Evolutionary conservation across 2,113 vertebrate species (phyloP), one percentile per base, ranked within the genome.

Genomic region (Lates calcarifer): DNA sequence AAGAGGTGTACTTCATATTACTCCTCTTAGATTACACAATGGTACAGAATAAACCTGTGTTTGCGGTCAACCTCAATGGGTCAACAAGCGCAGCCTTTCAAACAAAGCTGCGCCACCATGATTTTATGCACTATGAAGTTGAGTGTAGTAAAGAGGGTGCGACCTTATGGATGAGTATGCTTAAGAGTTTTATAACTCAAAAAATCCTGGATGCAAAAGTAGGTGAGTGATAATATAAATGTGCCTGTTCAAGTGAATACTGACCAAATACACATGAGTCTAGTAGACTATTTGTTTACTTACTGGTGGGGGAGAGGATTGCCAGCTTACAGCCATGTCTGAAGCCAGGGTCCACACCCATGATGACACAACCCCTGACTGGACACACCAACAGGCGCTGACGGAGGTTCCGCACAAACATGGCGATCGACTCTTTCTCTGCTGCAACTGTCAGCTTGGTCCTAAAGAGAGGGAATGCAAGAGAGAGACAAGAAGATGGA

Each of bases 301-400:
- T 94, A 99, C 98, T 96, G 15, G 97, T 99, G 73, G 97, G 95
- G 74, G 98, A 99, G 90, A 99, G 96, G 88, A 99, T 91, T 37
- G 98, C 97, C 86, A 99, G 84, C 74, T 99, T 99, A 94, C 98
- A 99, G 76, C 98, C 98, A 24, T 99, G 97, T 85, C 88, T 96
- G 88, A 96, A 99, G 51, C 98, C 98, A 53, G 98, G 98, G 94
- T 99, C 98, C 71, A 99, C 97, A 51, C 96, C 98, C 97, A 99
- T 95, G 82, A 99, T 92, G 75, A 94, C 93, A 8, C 96, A 95
- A 2, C 98, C 98, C 22, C 98, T 96, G 41, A 99, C 96, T 17
- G 98, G 98, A 82, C 95, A 96, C 33, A 95, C 96, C 80, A 99
- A 93, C 66, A 99, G 96, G 8, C 98, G 93, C 81, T 98, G 98